Evolutionary conservation across 2,797 vertebrate genomes (phyloP).

Genomic region (Sebastes taczanowskii): DNA sequence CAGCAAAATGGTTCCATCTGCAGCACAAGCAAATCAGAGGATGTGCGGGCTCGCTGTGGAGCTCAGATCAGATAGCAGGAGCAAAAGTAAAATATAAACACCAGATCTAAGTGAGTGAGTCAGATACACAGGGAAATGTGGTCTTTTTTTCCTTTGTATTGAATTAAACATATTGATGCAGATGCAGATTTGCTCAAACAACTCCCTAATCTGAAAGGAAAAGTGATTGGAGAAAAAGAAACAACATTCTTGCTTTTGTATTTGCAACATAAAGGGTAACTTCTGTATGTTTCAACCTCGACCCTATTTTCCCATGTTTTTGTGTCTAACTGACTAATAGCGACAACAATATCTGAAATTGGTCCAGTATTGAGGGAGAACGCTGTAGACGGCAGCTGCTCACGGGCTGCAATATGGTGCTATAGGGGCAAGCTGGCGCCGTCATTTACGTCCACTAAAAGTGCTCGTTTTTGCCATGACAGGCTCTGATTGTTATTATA

Average conservation of each 20-base stretch:
- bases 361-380: not conserved
- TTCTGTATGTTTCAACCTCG: not conserved
- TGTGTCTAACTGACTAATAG: not conserved
- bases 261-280: not conserved
- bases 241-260: not conserved
- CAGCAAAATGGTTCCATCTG: constrained; percentile 67
- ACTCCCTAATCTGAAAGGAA: not conserved
- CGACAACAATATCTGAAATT: not conserved
- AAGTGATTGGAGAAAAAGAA: not conserved
- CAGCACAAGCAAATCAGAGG: constrained; percentile 47
- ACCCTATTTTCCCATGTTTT: not conserved
- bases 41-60: constrained; percentile 36
- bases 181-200: constrained; percentile 15
- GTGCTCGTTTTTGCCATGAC: not conserved
- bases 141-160: constrained; percentile 9
- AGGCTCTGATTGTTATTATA: not conserved
- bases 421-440: not conserved
- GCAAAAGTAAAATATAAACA: constrained; percentile 57
- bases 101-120: constrained; percentile 39
- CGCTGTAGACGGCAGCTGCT: not conserved
- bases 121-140: constrained; percentile 6
- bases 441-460: not conserved
- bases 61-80: constrained; percentile 57
- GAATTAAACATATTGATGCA: constrained; percentile 21
- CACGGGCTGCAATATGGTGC: not conserved